Percentiles rank a stretch among this genome's conserved stretches.
These are phyloP conservation scores for Drosophila mayaguana DNA, from an alignment of 2,888 invertebrate species.

Conservation along the genomic window DNA sequence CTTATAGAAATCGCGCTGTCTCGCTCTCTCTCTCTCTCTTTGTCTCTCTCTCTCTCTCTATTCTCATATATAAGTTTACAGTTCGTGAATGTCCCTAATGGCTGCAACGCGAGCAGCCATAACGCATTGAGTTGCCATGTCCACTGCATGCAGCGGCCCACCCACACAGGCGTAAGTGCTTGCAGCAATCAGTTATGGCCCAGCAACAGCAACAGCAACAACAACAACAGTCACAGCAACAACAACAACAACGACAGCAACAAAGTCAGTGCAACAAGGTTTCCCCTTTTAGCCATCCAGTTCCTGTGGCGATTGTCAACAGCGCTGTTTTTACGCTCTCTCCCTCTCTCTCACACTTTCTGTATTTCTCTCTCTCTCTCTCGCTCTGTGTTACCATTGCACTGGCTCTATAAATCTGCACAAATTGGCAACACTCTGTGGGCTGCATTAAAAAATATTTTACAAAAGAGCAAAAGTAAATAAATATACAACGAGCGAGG, in stretches of 20 bases:
- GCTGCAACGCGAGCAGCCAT: constrained; percentile 13
- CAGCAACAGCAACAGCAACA: constrained; percentile 24
- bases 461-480: constrained; percentile 78
- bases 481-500: constrained; percentile 69
- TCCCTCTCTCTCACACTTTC: constrained; percentile 13
- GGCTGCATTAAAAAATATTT: constrained; percentile 81
- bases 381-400: constrained; percentile 23
- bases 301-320: constrained; percentile 81
- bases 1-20: not conserved
- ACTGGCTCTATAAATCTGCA: constrained; percentile 76
- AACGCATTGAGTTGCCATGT: constrained; percentile 34
- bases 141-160: constrained; percentile 5
- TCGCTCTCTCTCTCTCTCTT: not conserved
- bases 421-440: constrained; percentile 82
- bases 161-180: constrained; percentile 61
- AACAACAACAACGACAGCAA: constrained; percentile 7
- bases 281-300: constrained; percentile 50
- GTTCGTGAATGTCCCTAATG: constrained; percentile 53
- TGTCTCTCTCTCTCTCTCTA: no score
- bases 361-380: not conserved
- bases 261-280: constrained; percentile 32
- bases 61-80: constrained; percentile 1
- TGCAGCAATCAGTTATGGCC: constrained; percentile 78
- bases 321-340: constrained; percentile 55
- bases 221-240: constrained; percentile 11